These are phyloP conservation scores for Aphyosemion australe DNA, from an alignment of 2,113 vertebrate species.

Conservation along the genomic window DNA sequence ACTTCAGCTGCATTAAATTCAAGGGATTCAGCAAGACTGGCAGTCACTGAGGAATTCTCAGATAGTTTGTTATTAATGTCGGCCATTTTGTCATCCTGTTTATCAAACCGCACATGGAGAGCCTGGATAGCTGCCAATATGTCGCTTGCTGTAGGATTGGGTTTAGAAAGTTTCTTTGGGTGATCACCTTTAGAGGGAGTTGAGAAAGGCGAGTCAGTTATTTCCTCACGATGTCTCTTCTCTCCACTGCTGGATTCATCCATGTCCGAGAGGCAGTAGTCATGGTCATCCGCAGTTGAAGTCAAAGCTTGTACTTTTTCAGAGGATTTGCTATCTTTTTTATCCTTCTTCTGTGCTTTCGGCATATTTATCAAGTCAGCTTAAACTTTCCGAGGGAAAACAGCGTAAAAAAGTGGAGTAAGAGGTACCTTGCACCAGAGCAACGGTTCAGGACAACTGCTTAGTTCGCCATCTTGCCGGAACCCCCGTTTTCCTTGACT, in stretches of 20 bases:
- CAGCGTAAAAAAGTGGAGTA: too few species aligned
- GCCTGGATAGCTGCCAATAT: background rate
- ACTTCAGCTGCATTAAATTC: constrained; percentile 3
- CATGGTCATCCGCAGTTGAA: background rate
- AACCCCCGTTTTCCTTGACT: too few species aligned
- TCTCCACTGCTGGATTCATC: background rate
- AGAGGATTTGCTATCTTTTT: too few species aligned
- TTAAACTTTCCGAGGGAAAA: too few species aligned
- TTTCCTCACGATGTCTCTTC: background rate
- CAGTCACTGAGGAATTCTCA: background rate
- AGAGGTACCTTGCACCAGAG: too few species aligned
- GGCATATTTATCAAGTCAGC: background rate
- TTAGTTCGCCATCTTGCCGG: too few species aligned
- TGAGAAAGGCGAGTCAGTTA: background rate
- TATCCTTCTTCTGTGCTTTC: too few species aligned
- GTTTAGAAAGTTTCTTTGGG: background rate
- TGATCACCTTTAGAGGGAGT: background rate
- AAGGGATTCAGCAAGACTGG: background rate
- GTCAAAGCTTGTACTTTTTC: background rate
- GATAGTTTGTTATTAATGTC: background rate
- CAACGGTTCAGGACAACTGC: too few species aligned
- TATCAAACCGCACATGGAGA: background rate
- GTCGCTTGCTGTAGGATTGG: background rate
- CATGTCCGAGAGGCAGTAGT: background rate
- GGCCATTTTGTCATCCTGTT: background rate